Base-by-base conservation (phyloP, 2,797 vertebrate species). In the Acrossocheilus fasciatus region DNA sequence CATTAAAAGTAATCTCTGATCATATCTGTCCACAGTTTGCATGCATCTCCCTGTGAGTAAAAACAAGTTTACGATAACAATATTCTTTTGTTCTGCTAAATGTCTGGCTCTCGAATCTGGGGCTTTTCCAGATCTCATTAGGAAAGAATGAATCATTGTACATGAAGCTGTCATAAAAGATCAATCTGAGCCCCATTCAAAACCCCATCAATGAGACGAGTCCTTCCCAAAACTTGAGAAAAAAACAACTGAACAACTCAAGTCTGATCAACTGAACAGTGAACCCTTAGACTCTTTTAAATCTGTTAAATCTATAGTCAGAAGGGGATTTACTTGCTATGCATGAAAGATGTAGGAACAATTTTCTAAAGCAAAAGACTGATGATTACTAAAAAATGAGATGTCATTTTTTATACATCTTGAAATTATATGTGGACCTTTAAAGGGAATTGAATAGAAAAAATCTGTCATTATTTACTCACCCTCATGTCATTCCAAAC, bases 61-160 rank as follows among this genome's bases (percentile, higher is more conserved):
- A 66, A 54, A 34, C n/a, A 30, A 34, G 73, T 36, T 45, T 8
- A 66, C 20, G 20, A 68, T 62, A 43, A 90, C 84, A 74, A 18
- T 59, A 45, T 36, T 69, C 9, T 83, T 81, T 83, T 88, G 88
- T 89, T 89, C 26, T 75, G 18, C 26, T 70, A 80, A 47, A 47
- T 2, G 18, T 47, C 26, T 41, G 68, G n/a, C 54, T 59, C 34
- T 64, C 3, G 47, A 14, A 34, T 87, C 66, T 90, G 86, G 87
- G 17, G 30, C 64, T 52, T 34, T 64, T 82, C 79, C 87, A 89
- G 77, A 86, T 43, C 90, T 91, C 89, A 88, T 92, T 92, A 93
- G 81, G 4, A 76, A 75, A 83, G 76, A 90, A 88, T 83, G 70
- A 68, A 68, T 64, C 76, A 6, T 66, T 47, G 45, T 47, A 43